phyloP scores from a whole-genome alignment of 1,140 invertebrate species.

The Atta texana region DNA sequence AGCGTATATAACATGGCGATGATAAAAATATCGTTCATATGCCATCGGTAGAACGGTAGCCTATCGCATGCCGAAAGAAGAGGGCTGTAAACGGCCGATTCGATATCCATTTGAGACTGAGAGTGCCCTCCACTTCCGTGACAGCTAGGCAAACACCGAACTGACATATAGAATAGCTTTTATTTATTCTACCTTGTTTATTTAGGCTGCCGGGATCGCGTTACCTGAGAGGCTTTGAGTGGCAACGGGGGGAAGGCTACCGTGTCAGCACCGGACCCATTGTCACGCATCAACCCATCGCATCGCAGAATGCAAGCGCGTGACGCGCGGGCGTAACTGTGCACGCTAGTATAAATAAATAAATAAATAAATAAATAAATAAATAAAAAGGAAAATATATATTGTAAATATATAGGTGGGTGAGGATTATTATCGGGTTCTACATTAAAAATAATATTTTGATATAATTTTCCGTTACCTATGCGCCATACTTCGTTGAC shows the following conservation, averaged over 20 bases:
- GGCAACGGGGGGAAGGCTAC: conserved; percentile 74
- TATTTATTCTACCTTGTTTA: conserved; percentile 84
- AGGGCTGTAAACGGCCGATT: conserved; percentile 77
- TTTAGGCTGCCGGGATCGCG: conserved; percentile 83
- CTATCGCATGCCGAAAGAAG: conserved; percentile 51
- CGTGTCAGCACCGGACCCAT: conserved; percentile 78
- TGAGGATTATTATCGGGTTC: not conserved
- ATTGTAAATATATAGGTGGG: not conserved
- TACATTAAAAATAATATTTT: conserved; percentile 25
- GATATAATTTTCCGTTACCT: not conserved
- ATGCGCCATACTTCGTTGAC: not conserved
- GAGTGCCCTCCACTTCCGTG: conserved; percentile 77
- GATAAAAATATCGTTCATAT: conserved; percentile 67
- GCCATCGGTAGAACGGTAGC: conserved; percentile 31
- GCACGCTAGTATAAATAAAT: not conserved
- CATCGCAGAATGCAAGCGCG: conserved; percentile 55
- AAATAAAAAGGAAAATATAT: not conserved
- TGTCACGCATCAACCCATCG: conserved; percentile 74
- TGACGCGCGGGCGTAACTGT: conserved; percentile 6
- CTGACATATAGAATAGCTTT: conserved; percentile 84
- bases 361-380: too few species aligned
- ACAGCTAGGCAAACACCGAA: conserved; percentile 83
- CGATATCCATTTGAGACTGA: conserved; percentile 78
- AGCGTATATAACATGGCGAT: not conserved
- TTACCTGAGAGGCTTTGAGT: conserved; percentile 81